Conservation (phyloP, 2,797 vertebrate genomes). For the Margarornis squamiger region DNA sequence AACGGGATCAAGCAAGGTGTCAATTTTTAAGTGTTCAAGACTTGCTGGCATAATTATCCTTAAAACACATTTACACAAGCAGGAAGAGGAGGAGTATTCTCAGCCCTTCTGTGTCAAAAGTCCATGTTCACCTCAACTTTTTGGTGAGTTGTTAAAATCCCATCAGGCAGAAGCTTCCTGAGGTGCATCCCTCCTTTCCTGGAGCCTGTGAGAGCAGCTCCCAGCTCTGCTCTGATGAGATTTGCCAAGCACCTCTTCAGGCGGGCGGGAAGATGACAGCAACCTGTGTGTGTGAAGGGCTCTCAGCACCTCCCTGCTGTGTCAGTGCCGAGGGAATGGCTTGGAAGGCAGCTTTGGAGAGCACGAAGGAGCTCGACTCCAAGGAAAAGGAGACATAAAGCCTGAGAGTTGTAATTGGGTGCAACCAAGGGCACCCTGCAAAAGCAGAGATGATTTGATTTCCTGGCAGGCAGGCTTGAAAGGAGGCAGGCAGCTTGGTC, state of each 20-base stretch:
- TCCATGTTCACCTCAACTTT: not conserved
- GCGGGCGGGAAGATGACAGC: not conserved
- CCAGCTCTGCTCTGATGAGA: not conserved
- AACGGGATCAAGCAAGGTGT: not conserved
- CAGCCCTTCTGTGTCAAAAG: not conserved
- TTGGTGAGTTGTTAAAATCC: not conserved
- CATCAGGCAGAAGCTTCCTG: not conserved
- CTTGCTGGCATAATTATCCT: not conserved
- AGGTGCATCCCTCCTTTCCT: not conserved
- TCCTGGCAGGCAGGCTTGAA: not conserved
- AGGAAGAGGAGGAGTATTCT: not conserved
- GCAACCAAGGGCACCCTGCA: not conserved
- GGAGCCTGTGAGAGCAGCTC: not conserved
- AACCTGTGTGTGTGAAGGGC: not conserved
- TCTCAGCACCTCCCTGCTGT: not conserved
- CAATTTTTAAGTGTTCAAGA: not conserved
- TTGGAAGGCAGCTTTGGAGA: not conserved
- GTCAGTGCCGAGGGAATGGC: not conserved
- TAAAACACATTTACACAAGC: not conserved
- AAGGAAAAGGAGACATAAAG: not conserved
- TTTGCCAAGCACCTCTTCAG: slow-evolving; percentile 33
- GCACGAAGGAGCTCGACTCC: not conserved
- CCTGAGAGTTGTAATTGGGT: fast-evolving
- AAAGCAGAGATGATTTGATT: not conserved
- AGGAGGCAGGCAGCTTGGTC: not conserved